Conservation (phyloP, 2,888 invertebrate species). For the Phytoseiulus persimilis region DNA sequence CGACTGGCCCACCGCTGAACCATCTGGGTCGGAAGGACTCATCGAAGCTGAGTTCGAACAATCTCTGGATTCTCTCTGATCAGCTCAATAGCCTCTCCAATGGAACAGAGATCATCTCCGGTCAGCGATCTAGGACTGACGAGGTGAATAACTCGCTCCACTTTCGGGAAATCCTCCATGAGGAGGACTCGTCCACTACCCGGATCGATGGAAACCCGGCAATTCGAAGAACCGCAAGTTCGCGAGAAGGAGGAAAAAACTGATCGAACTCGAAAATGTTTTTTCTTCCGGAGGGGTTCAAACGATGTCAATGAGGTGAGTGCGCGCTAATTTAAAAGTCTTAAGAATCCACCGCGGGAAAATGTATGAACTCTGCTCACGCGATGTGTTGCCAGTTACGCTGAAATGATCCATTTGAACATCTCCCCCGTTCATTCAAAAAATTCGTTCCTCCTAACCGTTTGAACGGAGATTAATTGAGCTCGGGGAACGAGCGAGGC, state of each 20-base stretch:
- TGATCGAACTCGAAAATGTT: background rate
- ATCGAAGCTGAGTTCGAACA: too few species aligned
- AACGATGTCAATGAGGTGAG: background rate
- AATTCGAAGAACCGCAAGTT: background rate
- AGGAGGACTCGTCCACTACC: too few species aligned
- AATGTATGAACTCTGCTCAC: background rate
- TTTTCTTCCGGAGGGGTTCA: background rate
- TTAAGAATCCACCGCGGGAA: background rate
- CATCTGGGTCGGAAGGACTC: too few species aligned
- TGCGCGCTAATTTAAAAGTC: background rate
- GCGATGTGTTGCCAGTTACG: background rate
- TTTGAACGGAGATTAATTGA: background rate
- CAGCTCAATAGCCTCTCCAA: too few species aligned
- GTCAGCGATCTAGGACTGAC: too few species aligned
- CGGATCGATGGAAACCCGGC: too few species aligned
- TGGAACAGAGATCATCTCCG: too few species aligned
- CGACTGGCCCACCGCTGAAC: too few species aligned
- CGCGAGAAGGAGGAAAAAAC: background rate
- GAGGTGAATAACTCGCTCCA: too few species aligned
- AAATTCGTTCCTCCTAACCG: background rate
- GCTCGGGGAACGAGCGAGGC: background rate
- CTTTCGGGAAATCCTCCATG: too few species aligned
- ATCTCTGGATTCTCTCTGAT: too few species aligned
- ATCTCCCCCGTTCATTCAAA: background rate
- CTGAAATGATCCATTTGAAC: background rate